Evolutionary conservation across 2,113 vertebrate genomes (phyloP).

Genomic region (Rhineura floridana): DNA sequence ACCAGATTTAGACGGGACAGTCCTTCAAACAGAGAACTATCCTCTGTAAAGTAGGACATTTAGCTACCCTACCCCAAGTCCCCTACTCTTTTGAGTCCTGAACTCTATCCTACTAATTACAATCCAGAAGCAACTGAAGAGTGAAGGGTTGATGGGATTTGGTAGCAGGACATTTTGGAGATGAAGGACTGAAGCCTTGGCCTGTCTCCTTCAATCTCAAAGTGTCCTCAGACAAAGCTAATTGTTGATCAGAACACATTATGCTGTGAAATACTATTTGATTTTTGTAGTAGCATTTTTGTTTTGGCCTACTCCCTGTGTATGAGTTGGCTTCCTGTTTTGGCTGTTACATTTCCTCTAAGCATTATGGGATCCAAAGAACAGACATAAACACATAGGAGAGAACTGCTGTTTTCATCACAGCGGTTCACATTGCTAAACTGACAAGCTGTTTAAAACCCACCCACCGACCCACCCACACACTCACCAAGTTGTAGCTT

Average conservation of each 20-base stretch:
- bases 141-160: not conserved
- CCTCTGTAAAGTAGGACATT: too few species aligned
- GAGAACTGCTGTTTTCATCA: not conserved
- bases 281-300: not conserved
- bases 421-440: not conserved
- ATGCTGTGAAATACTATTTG: not conserved
- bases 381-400: not conserved
- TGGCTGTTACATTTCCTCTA: not conserved
- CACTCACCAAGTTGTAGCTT: too few species aligned
- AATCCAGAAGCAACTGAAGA: not conserved
- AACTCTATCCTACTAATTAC: too few species aligned
- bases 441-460: not conserved
- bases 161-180: not conserved
- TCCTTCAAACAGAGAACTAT: too few species aligned
- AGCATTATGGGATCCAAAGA: not conserved
- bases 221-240: not conserved
- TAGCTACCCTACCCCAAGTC: too few species aligned
- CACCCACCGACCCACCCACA: not conserved
- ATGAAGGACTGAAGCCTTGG: not conserved
- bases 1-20: too few species aligned
- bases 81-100: too few species aligned
- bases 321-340: not conserved
- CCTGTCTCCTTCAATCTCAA: not conserved
- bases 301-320: not conserved
- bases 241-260: not conserved